Conservation (phyloP, 1,140 invertebrate genomes). For the Hyphantria cunea region DNA sequence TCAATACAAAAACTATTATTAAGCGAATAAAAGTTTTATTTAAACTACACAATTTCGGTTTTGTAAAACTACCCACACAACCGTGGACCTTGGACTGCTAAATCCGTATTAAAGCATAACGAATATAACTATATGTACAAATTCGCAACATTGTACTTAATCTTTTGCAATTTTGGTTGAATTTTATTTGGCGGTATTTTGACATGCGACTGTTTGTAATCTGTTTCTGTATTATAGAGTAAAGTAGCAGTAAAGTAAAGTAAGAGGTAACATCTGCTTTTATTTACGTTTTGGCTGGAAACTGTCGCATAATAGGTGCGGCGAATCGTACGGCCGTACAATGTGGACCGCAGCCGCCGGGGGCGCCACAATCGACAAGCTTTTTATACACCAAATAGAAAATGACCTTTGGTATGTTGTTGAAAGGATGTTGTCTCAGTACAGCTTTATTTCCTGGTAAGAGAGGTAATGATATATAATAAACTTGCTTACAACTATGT, state of each 20-base stretch:
- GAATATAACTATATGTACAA: slow-evolving; percentile 9
- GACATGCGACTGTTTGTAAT: slow-evolving; percentile 30
- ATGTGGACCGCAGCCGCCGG: slow-evolving; percentile 45
- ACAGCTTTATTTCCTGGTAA: too few species aligned
- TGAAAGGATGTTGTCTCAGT: too few species aligned
- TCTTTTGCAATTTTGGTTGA: slow-evolving; percentile 21
- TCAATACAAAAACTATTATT: slow-evolving; percentile 67
- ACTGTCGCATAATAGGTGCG: slow-evolving; percentile 71
- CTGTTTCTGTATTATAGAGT: slow-evolving; percentile 65
- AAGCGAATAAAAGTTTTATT: too few species aligned
- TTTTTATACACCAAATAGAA: too few species aligned
- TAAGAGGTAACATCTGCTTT: slow-evolving; percentile 80
- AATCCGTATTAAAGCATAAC: slow-evolving; percentile 36
- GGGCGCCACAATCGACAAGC: slow-evolving; percentile 30
- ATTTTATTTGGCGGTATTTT: slow-evolving; percentile 23
- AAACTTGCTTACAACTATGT: too few species aligned
- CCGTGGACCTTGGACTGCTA: slow-evolving; percentile 51
- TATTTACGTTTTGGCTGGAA: slow-evolving; percentile 79
- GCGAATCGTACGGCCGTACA: slow-evolving; percentile 66
- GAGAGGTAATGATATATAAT: too few species aligned
- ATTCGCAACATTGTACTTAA: slow-evolving; percentile 20
- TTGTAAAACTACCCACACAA: slow-evolving; percentile 76
- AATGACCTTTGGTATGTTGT: too few species aligned
- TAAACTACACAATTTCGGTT: slow-evolving; percentile 77
- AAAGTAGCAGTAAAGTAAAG: too few species aligned